Evolutionary conservation across 92 coral and sea anemone genomes (phyloP).

Genomic region (Anthopleura xanthogrammica): DNA sequence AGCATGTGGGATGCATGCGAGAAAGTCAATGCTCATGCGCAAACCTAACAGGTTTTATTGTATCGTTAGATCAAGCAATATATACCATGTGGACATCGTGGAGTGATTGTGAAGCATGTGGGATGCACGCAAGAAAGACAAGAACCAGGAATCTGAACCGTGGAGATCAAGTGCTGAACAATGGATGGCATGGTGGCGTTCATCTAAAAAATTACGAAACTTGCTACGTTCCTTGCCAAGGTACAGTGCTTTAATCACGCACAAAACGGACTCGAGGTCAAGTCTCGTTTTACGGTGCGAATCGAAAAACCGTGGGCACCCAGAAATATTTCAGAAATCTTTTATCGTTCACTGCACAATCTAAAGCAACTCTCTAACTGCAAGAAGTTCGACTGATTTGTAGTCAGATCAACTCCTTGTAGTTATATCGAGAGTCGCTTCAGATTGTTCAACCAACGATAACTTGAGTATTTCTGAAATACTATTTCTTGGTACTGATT

Average conservation of each 20-base stretch:
- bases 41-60: background rate
- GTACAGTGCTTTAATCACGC: conserved; percentile 4
- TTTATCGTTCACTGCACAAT: too few relatives aligned
- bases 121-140: conserved; percentile 35
- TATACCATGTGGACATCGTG: conserved; percentile 57
- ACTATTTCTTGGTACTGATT: too few relatives aligned
- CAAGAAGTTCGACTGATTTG: too few relatives aligned
- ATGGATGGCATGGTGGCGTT: conserved; percentile 16
- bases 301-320: too few relatives aligned
- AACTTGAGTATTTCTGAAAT: too few relatives aligned
- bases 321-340: too few relatives aligned
- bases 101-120: conserved; percentile 58
- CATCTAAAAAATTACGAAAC: background rate
- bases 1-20: conserved; percentile 55
- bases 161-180: conserved; percentile 11
- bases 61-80: conserved; percentile 20
- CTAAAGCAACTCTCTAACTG: too few relatives aligned
- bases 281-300: too few relatives aligned
- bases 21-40: background rate
- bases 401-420: too few relatives aligned
- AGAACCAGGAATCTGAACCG: conserved; percentile 29
- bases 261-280: too few relatives aligned
- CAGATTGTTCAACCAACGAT: too few relatives aligned
- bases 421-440: too few relatives aligned
- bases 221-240: conserved; percentile 52